Base-by-base conservation (phyloP, 2,797 vertebrate genomes). In the Adelosebastes latens region DNA sequence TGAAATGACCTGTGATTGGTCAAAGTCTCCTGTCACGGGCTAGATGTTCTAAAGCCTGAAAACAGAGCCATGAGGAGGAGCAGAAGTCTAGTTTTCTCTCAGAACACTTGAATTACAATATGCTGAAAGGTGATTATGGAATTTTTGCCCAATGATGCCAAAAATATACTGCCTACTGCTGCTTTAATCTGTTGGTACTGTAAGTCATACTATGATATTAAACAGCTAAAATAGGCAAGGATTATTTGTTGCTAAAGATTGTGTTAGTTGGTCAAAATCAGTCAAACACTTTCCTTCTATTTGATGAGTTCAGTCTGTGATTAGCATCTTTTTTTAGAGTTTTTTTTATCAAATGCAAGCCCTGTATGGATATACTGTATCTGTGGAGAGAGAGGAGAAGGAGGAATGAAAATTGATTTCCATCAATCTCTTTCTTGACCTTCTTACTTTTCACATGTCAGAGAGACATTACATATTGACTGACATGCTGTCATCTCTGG, bases 351-450 rank as follows among this genome's bases (percentile, higher is more conserved):
- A 71, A 71, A 84, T n/a, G 8, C 10, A 66, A 24, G 49, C 31
- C 25, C 18, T 55, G n/a, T 59, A 31, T 36, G 27, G 74, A 69
- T 52, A 49, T 2, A 59, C 20, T 63, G 11, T 31, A 22, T 81
- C 31, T 62, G n/a, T 39, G 46, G 22, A 62, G 59, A 66, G 39
- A 69, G 75, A 0, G 5, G 42, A 62, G 66, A 42, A 31, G 34
- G 39, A 63, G 39, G 27, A 75, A 80, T 79, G 22, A 66, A 71
- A 82, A 90, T 88, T 87, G 80, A 89, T 90, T 87, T 79, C 75
- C 72, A 80, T 89, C 89, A 86, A 14, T 85, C 72, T 81, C 52
- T 63, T 9, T 68, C 85, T 74, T 88, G 77, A 91, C 88, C 81
- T 87, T 84, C 52, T 12, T 42, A 27, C 71, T 79, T 68, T 73